Conservation (phyloP, 2,888 invertebrate genomes). For the Strigamia transsilvanica region DNA sequence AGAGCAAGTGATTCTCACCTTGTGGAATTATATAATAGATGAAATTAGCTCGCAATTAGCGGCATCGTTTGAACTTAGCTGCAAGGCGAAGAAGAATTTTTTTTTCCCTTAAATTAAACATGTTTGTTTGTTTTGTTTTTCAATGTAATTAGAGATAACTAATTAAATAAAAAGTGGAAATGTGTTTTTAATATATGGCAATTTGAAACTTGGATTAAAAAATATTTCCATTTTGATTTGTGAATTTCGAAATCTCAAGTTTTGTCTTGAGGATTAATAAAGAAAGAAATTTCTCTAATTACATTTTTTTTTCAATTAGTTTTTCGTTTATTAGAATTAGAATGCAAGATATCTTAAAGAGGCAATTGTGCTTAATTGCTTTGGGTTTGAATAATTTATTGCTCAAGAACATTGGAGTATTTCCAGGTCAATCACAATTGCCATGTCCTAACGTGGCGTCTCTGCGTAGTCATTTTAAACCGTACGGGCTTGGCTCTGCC, state of each 20-base stretch:
- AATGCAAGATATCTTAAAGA: conserved; percentile 31
- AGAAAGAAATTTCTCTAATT: neutral
- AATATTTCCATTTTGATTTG: neutral
- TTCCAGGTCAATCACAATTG: conserved; percentile 42
- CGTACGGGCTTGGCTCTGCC: conserved; percentile 44
- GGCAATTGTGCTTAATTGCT: conserved; percentile 35
- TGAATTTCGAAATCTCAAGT: conserved; percentile 3
- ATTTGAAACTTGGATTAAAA: neutral
- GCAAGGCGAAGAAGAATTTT: neutral
- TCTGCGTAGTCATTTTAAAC: conserved; percentile 42
- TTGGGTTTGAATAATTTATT: conserved; percentile 39
- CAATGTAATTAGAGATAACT: conserved; percentile 25
- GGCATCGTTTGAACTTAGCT: conserved; percentile 42
- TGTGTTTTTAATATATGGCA: conserved; percentile 13
- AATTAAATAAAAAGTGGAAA: conserved; percentile 17
- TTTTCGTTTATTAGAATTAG: neutral
- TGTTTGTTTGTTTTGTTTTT: conserved; percentile 17
- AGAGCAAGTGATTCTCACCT: conserved; percentile 44
- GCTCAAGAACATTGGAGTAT: conserved; percentile 31
- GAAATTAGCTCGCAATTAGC: conserved; percentile 44
- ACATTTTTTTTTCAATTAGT: conserved; percentile 14
- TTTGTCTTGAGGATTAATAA: neutral
- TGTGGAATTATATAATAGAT: conserved; percentile 39
- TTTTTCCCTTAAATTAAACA: neutral
- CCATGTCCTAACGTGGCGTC: conserved; percentile 42